Evolutionary conservation across 1,140 invertebrate species (phyloP), one percentile per base, ranked within the genome.

Genomic region (Drosophila orosa): DNA sequence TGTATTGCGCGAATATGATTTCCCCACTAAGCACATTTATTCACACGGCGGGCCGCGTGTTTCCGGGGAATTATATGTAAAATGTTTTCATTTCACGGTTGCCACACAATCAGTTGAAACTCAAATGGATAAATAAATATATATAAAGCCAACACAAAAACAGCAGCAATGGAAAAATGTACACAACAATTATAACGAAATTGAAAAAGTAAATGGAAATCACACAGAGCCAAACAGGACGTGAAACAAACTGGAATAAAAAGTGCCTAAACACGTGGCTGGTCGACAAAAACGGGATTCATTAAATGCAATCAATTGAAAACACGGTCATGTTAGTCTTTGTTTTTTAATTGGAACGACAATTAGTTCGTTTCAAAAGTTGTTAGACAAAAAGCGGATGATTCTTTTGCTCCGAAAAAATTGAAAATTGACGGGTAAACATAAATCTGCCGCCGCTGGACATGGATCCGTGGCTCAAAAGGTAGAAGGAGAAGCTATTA

Each of bases 381-480:
- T 40, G 45, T 75, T 63, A 17, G 60, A n/a, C 19, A 22, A 24
- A 74, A 65, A 58, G 50, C 13, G 5, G 8, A 47, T 45, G 0
- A 42, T 62, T 55, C 45, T 67, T 80, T 72, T 39, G n/a, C 79
- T 37, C 12, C 10, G 3, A 24, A 27, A 22, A 37, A 76, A 77
- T 77, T 66, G 74, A 77, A 77, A 61, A 69, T 68, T 77, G 50
- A 48, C 63, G 74, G 45, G 31, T 57, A 56, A 65, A 52, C 72
- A 89, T 83, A 87, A 87, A 87, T 87, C 72, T 83, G 27, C 27
- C 25, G 13, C 27, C 39, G 13, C 27, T 50, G 61, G 75, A 58
- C 61, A 60, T 61, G 54, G 29, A 48, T 24, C 31, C 50, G 8
- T 52, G 27, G 22, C 35, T 40, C 5, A 24, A 15, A 3, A 13